Conservation (phyloP, 2,797 vertebrate genomes). For the Myripristis murdjan region DNA sequence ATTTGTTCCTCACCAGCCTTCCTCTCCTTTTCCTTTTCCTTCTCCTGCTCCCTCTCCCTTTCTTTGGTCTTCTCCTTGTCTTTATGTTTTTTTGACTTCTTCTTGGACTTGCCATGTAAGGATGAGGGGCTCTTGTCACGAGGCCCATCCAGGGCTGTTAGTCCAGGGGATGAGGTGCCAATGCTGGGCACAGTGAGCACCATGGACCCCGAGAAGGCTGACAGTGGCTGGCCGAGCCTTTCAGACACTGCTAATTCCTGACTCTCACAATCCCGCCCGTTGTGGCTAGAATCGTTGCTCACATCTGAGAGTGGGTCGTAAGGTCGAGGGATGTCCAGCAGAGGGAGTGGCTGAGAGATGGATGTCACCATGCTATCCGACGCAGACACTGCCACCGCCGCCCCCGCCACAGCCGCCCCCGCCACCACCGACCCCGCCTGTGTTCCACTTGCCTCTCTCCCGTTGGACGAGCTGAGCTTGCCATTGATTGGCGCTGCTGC, state of each 20-base stretch:
- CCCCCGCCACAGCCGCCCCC: constrained; percentile 36
- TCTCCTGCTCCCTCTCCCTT: constrained; percentile 70
- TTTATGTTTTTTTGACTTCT: constrained; percentile 97
- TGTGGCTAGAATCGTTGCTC: constrained; percentile 93
- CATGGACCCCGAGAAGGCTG: constrained; percentile 38
- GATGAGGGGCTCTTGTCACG: constrained; percentile 70
- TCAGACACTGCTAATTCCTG: constrained; percentile 83
- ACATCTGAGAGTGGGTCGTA: constrained; percentile 93
- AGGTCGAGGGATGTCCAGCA: constrained; percentile 88
- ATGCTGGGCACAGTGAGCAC: constrained; percentile 26
- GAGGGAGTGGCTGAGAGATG: constrained; percentile 81
- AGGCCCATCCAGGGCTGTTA: constrained; percentile 39
- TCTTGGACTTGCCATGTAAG: constrained; percentile 89
- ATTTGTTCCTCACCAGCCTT: constrained; percentile 70
- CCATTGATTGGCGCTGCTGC: constrained; percentile 89
- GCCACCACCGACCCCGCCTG: constrained; percentile 53
- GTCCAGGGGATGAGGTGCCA: constrained; percentile 61
- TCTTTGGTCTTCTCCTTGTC: constrained; percentile 91
- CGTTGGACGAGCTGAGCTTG: constrained; percentile 87
- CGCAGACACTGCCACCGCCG: constrained; percentile 36
- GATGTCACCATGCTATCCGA: constrained; percentile 73
- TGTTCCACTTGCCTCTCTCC: constrained; percentile 80
- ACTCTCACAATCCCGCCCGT: constrained; percentile 90
- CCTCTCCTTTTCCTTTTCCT: constrained; percentile 74
- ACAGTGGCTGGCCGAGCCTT: constrained; percentile 83